Base-by-base conservation (phyloP, 2,888 invertebrate genomes). In the Brachyptera putata region DNA sequence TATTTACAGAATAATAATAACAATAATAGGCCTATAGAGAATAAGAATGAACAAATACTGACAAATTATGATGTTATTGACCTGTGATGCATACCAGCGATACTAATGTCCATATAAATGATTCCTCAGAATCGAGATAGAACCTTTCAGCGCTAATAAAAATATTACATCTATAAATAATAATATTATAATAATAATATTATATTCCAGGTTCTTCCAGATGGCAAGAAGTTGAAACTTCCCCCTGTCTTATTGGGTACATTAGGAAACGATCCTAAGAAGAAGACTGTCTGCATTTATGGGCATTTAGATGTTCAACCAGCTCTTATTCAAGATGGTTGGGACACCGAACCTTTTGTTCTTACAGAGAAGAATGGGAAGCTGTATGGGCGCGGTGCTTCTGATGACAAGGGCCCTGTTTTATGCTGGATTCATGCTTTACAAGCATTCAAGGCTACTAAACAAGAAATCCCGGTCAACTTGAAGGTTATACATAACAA, bases 251-350 rank as follows among this genome's bases (percentile, higher is more conserved):
- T 97, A 46, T 78, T 95, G 30, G 95, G 88, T 41, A 77, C 77
- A 30, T 77, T 95, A 53, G 95, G 95, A 66, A 83, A 81, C 67
- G 92, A 96, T 72, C 78, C 84, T 0, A 81, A 82, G 39, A 98
- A 97, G 77, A 95, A 93, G 72, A 99, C 97, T 4, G 84, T 99
- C 43, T 85, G 92, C 61, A 80, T 99, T 60, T 99, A 99, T 75
- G 98, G 98, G 0, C 99, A 99, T 77, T 82, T 99, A 70, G 99
- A 99, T 79, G 99, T 99, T 0, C 98, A 98, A 74, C 98, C 98
- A 9, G 99, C 98, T 1, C 74, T 86, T 26, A 86, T 85, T 72
- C 88, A 89, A 64, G 97, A 97, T 79, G 98, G 97, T 0, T 98
- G 98, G 98, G 81, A 90, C 66, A 88, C 94, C 0, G 94, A 98